Conservation (phyloP, 2,888 invertebrate genomes). For the Antheraea yamamai region DNA sequence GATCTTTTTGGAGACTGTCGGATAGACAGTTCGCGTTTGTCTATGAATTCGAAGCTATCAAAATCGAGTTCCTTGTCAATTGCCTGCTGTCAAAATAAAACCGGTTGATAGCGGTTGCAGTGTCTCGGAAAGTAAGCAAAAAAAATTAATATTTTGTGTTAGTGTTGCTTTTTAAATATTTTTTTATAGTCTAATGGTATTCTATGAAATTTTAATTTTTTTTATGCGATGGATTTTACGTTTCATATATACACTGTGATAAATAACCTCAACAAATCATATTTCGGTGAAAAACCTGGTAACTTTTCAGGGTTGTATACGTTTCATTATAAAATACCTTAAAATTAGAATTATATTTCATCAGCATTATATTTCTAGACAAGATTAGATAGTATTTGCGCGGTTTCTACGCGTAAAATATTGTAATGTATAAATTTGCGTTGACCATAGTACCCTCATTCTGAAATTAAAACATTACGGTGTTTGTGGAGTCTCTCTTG, state of each 20-base stretch:
- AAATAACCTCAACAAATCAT: neutral
- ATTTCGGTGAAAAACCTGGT: neutral
- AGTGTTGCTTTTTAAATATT: neutral
- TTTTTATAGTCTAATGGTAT: neutral
- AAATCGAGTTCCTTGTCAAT: constrained; percentile 43
- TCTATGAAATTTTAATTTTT: neutral
- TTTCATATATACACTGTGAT: neutral
- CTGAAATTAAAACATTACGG: no score
- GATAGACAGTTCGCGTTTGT: constrained; percentile 62
- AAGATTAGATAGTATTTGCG: no score
- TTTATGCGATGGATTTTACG: neutral
- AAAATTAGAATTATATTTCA: neutral
- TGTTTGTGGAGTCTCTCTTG: no score
- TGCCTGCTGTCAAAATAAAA: constrained; percentile 4
- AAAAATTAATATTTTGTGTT: neutral
- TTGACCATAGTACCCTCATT: no score
- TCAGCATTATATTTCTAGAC: no score
- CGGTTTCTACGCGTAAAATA: no score
- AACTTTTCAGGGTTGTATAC: neutral
- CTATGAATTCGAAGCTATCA: constrained; percentile 72
- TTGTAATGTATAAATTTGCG: no score
- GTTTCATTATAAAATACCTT: neutral
- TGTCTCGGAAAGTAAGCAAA: neutral
- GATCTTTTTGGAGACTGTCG: constrained; percentile 61
- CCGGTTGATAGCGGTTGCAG: neutral